These are phyloP conservation scores for Ferrisia virgata DNA, from an alignment of 2,888 invertebrate genomes.

Conservation along the genomic window DNA sequence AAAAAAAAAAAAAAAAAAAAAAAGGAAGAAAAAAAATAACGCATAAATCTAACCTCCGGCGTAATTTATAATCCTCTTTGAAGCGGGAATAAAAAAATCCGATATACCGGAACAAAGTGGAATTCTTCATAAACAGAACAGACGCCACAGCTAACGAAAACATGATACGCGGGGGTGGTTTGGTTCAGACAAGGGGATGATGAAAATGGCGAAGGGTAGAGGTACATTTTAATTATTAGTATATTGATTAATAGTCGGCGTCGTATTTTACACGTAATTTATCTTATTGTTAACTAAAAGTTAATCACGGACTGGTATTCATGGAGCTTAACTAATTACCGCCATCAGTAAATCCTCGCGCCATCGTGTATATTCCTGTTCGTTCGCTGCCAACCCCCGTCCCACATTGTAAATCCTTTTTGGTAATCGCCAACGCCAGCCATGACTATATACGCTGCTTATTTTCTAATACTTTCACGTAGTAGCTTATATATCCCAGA, in stretches of 20 bases:
- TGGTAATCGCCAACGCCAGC: neutral
- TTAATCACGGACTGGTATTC: neutral
- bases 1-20: no score
- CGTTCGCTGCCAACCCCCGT: neutral
- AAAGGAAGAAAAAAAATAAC: no score
- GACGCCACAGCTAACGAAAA: no score
- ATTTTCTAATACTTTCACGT: neutral
- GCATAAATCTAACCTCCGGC: no score
- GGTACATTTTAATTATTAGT: neutral
- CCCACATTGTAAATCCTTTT: neutral
- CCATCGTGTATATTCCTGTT: no score
- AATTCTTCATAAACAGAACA: no score
- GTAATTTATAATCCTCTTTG: no score
- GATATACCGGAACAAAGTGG: no score
- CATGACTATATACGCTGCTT: no score
- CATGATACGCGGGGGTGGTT: no score
- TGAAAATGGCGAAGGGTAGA: neutral
- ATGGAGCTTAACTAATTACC: constrained; percentile 17
- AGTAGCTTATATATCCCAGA: neutral
- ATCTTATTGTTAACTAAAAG: constrained; percentile 13
- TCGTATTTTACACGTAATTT: constrained; percentile 22
- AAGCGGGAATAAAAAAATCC: no score
- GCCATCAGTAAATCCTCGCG: neutral
- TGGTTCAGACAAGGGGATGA: no score
- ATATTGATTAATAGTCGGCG: constrained; percentile 19